phyloP scores from a whole-genome alignment of 2,888 invertebrate species.

The Conus canariensis region DNA sequence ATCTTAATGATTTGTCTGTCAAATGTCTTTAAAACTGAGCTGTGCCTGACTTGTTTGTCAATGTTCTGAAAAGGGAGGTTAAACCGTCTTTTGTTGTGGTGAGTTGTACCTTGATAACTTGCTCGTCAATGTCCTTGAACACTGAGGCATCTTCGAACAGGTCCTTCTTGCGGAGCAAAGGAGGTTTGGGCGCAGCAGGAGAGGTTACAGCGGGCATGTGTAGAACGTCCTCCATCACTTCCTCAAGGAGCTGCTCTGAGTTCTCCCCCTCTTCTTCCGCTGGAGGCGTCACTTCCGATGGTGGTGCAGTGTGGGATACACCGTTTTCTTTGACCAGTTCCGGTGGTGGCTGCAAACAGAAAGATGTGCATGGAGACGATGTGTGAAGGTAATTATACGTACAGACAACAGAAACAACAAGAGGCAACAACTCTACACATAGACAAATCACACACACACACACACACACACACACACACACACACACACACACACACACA shows the following conservation, averaged over 20 bases:
- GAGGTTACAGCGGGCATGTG: conserved; percentile 63
- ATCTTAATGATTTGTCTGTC: too few species aligned
- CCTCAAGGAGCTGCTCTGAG: conserved; percentile 63
- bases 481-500: not conserved
- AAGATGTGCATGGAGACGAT: not conserved
- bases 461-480: not conserved
- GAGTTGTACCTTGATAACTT: conserved; percentile 66
- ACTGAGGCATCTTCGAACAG: conserved; percentile 73
- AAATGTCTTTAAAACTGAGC: too few species aligned
- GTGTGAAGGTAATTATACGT: too few species aligned
- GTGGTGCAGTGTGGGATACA: not conserved
- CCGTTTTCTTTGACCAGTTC: not conserved
- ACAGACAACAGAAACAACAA: too few species aligned
- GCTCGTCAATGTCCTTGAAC: conserved; percentile 75
- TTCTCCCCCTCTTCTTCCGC: not conserved
- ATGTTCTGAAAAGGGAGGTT: too few species aligned
- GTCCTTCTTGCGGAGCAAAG: conserved; percentile 73
- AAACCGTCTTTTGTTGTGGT: too few species aligned
- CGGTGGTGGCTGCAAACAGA: not conserved
- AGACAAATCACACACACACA: not conserved
- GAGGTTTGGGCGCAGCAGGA: conserved; percentile 70
- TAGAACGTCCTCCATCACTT: conserved; percentile 72
- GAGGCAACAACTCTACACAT: not conserved
- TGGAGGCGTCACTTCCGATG: not conserved
- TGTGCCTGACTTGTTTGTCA: too few species aligned